Conservation (phyloP, 1,140 invertebrate species). For the Cherax quadricarinatus region DNA sequence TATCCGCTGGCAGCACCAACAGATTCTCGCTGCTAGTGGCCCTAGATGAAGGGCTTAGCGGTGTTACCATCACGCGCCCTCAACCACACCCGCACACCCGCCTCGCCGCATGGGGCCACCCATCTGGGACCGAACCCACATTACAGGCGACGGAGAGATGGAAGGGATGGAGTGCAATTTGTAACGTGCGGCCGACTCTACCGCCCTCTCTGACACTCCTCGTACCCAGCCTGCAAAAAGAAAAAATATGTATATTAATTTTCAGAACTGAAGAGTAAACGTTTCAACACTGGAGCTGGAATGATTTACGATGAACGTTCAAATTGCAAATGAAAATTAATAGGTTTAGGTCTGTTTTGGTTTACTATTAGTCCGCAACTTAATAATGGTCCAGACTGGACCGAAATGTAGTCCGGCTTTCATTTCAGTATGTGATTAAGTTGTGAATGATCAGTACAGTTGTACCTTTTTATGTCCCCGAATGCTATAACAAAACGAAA, state of each 20-base stretch:
- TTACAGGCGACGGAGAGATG: neutral
- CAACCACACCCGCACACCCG: constrained; percentile 22
- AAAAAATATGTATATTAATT: neutral
- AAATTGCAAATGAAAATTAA: too few relatives aligned
- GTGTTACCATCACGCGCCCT: constrained; percentile 52
- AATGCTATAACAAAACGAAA: too few relatives aligned
- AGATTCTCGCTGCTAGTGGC: constrained; percentile 62
- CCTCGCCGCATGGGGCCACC: neutral
- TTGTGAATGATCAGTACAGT: too few relatives aligned
- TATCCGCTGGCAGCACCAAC: constrained; percentile 58
- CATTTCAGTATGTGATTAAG: too few relatives aligned
- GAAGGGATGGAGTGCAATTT: neutral
- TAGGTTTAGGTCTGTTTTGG: too few relatives aligned
- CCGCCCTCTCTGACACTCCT: neutral
- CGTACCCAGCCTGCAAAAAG: neutral
- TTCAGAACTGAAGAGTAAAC: neutral
- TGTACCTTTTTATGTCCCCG: too few relatives aligned
- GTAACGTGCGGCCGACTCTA: neutral
- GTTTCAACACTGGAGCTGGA: too few relatives aligned
- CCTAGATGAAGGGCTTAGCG: constrained; percentile 49
- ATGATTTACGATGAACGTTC: too few relatives aligned
- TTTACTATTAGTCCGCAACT: too few relatives aligned
- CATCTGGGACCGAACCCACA: neutral
- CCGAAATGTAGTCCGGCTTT: too few relatives aligned
- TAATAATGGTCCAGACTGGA: too few relatives aligned